Conservation (phyloP, 2,797 vertebrate species). For the Crax fasciolata region DNA sequence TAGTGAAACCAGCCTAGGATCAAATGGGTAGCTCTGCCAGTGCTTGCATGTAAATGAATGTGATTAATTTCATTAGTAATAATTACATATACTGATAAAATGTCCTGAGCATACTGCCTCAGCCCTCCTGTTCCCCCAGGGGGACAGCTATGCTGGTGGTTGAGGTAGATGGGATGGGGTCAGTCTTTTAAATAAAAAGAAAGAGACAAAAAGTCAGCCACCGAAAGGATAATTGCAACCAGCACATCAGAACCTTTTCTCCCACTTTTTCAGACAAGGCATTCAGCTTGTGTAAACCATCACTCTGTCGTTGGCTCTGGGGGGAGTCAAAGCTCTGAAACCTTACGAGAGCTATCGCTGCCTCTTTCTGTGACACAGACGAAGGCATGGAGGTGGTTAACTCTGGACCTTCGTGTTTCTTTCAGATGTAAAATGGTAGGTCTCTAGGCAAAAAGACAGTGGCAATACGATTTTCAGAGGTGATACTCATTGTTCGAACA, state of each 20-base stretch:
- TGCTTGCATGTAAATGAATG: background rate
- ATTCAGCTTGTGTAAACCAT: background rate
- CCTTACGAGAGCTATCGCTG: background rate
- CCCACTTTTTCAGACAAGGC: background rate
- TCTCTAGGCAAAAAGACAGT: background rate
- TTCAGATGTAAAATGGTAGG: background rate
- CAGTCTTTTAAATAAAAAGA: conserved; percentile 5
- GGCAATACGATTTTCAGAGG: background rate
- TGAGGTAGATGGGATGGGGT: background rate
- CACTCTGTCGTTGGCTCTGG: background rate
- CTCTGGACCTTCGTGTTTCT: background rate
- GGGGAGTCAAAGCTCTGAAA: background rate
- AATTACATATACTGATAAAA: background rate
- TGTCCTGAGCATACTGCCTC: rapidly evolving
- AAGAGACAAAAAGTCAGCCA: conserved; percentile 90
- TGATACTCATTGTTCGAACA: background rate
- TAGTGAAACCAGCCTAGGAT: rapidly evolving
- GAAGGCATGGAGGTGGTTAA: background rate
- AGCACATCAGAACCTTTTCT: background rate
- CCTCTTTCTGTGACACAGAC: background rate
- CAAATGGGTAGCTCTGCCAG: background rate
- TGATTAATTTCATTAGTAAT: background rate
- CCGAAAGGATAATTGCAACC: conserved; percentile 88
- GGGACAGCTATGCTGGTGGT: rapidly evolving
- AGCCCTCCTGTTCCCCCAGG: background rate